phyloP scores from a whole-genome alignment of 2,113 vertebrate species.

The Brachionichthys hirsutus region DNA sequence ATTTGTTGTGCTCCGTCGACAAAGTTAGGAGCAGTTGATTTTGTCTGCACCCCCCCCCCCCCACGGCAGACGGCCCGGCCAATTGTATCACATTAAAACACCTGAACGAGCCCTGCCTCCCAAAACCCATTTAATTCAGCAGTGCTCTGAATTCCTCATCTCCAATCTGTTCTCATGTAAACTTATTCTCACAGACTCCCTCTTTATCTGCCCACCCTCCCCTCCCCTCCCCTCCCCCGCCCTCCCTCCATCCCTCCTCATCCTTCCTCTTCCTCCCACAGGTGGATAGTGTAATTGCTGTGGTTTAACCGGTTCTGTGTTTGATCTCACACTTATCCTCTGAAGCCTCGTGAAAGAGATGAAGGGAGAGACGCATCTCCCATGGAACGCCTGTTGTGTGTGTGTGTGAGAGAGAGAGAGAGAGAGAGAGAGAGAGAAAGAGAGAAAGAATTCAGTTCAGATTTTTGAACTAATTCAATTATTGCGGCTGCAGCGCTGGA shows the following conservation, averaged over 20 bases:
- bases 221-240: background rate
- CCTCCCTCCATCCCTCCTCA: no score
- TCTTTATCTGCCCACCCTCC: constrained; percentile 16
- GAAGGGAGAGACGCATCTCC: constrained; percentile 48
- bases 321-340: constrained; percentile 67
- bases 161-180: constrained; percentile 61
- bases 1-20: constrained; percentile 1
- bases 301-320: constrained; percentile 61
- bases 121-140: constrained; percentile 54
- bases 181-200: constrained; percentile 44
- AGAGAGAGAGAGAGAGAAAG: constrained; percentile 12
- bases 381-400: constrained; percentile 13
- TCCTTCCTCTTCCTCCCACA: constrained; percentile 47
- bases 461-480: constrained; percentile 67
- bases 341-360: constrained; percentile 58
- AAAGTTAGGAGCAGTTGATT: background rate
- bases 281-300: constrained; percentile 67
- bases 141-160: constrained; percentile 60
- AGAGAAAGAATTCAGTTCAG: constrained; percentile 35
- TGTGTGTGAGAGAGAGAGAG: constrained; percentile 4
- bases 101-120: constrained; percentile 62
- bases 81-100: constrained; percentile 64
- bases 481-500: constrained; percentile 20
- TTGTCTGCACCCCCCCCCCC: background rate
- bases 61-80: constrained; percentile 8